A percentile compares a stretch with the other conserved stretches of the same genome.
Conservation (phyloP, 2,888 invertebrate species). For the Drosophila merina region DNA sequence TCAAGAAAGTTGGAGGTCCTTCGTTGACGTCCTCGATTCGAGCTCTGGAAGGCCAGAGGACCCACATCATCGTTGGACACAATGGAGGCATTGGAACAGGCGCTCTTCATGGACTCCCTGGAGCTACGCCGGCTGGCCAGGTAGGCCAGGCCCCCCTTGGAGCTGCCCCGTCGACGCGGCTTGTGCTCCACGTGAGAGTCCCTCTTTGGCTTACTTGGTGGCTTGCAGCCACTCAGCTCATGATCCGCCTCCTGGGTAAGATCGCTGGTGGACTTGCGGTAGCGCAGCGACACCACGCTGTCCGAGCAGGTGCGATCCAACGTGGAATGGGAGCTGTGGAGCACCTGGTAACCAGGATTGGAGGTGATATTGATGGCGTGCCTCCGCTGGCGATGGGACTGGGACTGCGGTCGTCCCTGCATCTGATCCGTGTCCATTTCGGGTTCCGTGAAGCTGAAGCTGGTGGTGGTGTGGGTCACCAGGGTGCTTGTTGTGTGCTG, state of each 20-base stretch:
- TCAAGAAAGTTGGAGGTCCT: conserved; percentile 94
- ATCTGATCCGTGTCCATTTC: conserved; percentile 38
- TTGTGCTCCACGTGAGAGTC: conserved; percentile 68
- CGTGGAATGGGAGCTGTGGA: conserved; percentile 84
- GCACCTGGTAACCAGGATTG: conserved; percentile 84
- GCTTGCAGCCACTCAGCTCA: conserved; percentile 65
- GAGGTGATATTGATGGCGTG: conserved; percentile 84
- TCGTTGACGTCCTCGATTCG: conserved; percentile 90
- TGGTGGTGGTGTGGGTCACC: conserved; percentile 82
- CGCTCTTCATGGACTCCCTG: conserved; percentile 87
- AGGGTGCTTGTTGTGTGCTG: conserved; percentile 73
- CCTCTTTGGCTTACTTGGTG: conserved; percentile 57
- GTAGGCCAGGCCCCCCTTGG: conserved; percentile 89
- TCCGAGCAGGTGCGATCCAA: conserved; percentile 84
- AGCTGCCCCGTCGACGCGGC: conserved; percentile 87
- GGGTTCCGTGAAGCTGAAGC: conserved; percentile 76
- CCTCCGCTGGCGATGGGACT: conserved; percentile 69
- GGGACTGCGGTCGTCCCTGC: conserved; percentile 21
- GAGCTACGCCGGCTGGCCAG: conserved; percentile 94
- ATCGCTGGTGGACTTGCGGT: conserved; percentile 91
- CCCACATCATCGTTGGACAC: conserved; percentile 91
- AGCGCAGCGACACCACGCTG: conserved; percentile 84
- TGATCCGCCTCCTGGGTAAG: conserved; percentile 85
- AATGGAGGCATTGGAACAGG: conserved; percentile 89
- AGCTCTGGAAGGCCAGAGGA: conserved; percentile 91